phyloP scores from a whole-genome alignment of 2,113 vertebrate genomes.

The Epinephelus cyanopodus region DNA sequence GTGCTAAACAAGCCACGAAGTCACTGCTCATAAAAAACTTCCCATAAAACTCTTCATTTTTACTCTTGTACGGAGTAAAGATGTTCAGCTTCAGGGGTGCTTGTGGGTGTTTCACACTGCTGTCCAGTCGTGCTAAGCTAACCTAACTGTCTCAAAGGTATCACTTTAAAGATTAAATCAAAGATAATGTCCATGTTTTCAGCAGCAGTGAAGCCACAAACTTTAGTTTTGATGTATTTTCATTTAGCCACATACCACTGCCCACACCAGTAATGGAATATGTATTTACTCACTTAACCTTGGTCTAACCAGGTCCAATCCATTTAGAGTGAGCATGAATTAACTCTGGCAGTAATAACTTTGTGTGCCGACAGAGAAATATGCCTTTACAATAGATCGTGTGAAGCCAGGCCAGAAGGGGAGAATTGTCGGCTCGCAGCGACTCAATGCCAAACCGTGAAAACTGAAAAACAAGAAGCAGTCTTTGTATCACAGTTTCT shows the following conservation, averaged over 20 bases:
- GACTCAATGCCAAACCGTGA: conserved; percentile 13
- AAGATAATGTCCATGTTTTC: conserved; percentile 2
- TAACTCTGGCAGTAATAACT: conserved; percentile 41
- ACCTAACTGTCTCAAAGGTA: neutral
- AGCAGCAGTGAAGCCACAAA: conserved; percentile 2
- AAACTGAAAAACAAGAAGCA: conserved; percentile 27
- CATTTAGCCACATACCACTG: conserved; percentile 27
- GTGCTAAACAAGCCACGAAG: too few relatives aligned
- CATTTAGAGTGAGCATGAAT: conserved; percentile 42
- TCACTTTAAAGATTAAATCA: conserved; percentile 17
- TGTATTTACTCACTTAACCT: conserved; percentile 54
- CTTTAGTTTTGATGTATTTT: conserved; percentile 29
- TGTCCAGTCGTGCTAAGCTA: neutral
- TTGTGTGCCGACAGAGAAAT: conserved; percentile 31
- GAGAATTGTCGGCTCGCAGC: conserved; percentile 2
- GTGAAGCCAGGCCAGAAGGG: conserved; percentile 15
- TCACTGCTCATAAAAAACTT: neutral
- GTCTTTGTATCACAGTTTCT: conserved; percentile 44
- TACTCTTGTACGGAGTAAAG: neutral
- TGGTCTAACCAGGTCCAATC: conserved; percentile 35
- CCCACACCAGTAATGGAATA: conserved; percentile 39
- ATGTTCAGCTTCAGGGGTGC: neutral
- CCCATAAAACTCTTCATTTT: neutral
- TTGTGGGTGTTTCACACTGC: neutral
- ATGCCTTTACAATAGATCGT: neutral